A percentile compares a stretch with the other conserved stretches of the same genome.
Conservation (phyloP, 1,140 invertebrate species). For the Drosophila azteca region DNA sequence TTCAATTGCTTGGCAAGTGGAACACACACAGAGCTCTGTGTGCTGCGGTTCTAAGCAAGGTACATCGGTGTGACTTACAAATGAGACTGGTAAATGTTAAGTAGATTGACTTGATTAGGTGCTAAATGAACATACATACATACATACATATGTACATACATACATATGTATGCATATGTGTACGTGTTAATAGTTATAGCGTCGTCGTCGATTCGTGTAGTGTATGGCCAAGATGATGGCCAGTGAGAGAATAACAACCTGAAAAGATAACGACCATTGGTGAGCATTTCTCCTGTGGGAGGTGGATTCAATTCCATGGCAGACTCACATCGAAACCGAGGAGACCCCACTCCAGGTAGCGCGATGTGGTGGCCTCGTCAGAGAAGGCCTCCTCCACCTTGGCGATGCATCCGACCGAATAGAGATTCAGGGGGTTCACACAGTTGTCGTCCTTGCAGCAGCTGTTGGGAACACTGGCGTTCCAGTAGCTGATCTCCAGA, state of each 20-base stretch:
- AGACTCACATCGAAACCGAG: slow-evolving; percentile 67
- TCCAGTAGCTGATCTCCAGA: slow-evolving; percentile 52
- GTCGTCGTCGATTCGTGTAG: slow-evolving; percentile 66
- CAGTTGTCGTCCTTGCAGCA: slow-evolving; percentile 80
- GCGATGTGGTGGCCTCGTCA: slow-evolving; percentile 84
- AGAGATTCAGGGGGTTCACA: slow-evolving; percentile 82
- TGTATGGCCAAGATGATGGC: slow-evolving; percentile 72
- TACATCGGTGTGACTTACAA: slow-evolving; percentile 65
- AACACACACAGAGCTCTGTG: not conserved
- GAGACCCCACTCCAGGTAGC: slow-evolving; percentile 67
- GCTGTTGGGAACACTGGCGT: slow-evolving; percentile 67
- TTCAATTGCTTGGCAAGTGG: slow-evolving; percentile 63
- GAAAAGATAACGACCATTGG: slow-evolving; percentile 16
- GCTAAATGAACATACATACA: not conserved
- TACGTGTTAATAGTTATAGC: slow-evolving; percentile 61
- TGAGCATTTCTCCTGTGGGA: not conserved
- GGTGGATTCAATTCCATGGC: not conserved
- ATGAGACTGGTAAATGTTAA: slow-evolving; percentile 34
- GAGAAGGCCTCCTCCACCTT: slow-evolving; percentile 83
- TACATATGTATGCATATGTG: not conserved
- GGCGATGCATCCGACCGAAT: slow-evolving; percentile 83
- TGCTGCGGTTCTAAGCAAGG: slow-evolving; percentile 36
- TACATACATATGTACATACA: not conserved
- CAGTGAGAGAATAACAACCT: slow-evolving; percentile 63
- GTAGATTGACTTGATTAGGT: slow-evolving; percentile 27